These are phyloP conservation scores for Sarcophaga bullata DNA, from an alignment of 1,140 invertebrate genomes.

Conservation along the genomic window DNA sequence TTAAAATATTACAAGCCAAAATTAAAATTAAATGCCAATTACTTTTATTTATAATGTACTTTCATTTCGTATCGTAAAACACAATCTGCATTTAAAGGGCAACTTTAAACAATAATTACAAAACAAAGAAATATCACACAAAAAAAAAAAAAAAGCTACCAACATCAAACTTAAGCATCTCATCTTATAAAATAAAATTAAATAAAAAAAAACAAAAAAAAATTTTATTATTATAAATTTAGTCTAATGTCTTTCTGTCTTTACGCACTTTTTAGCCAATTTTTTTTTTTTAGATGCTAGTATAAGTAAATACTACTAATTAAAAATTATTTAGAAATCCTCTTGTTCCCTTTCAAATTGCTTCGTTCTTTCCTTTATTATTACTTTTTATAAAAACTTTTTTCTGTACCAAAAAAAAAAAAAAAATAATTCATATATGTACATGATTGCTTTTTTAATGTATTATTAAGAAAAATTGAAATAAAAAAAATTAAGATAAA, in stretches of 20 bases:
- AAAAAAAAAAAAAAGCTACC: too few relatives aligned
- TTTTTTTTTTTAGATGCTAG: constrained; percentile 33
- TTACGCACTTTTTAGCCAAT: constrained; percentile 11
- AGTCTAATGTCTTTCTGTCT: background rate
- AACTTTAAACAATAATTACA: too few relatives aligned
- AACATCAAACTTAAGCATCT: too few relatives aligned
- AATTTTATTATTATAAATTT: background rate
- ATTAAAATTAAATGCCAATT: too few relatives aligned
- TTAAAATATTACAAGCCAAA: too few relatives aligned
- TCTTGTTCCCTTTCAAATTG: constrained; percentile 63
- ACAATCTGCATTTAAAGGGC: too few relatives aligned
- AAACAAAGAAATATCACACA: too few relatives aligned
- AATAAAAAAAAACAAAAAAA: constrained; percentile 32
- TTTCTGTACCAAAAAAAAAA: background rate
- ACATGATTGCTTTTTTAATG: background rate
- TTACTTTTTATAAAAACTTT: background rate
- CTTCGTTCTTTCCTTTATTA: constrained; percentile 34
- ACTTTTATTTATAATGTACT: too few relatives aligned
- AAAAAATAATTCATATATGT: constrained; percentile 13
- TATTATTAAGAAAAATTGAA: background rate
- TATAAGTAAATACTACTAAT: constrained; percentile 14
- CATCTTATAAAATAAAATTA: background rate
- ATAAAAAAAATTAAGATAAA: background rate
- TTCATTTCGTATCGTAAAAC: too few relatives aligned
- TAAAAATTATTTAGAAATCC: constrained; percentile 54